Evolutionary conservation across 2,113 vertebrate species (phyloP).

Genomic region (Lipophrys pholis): DNA sequence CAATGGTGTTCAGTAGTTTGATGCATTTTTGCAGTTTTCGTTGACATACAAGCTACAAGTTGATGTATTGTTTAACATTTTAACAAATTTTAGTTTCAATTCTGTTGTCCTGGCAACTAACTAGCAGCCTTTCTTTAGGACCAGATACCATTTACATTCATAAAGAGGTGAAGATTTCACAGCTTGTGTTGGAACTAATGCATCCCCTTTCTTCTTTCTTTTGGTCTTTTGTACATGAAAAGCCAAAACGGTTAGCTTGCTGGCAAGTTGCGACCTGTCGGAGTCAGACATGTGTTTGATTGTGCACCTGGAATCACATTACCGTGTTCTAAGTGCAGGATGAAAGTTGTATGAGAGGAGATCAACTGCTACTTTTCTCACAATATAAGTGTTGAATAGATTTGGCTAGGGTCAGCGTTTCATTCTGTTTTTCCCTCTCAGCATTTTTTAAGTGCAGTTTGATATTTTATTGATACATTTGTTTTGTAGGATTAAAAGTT

Average conservation of each 20-base stretch:
- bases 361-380: background rate
- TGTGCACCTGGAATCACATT: slow-evolving; percentile 42
- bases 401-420: background rate
- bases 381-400: background rate
- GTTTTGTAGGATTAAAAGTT: background rate
- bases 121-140: background rate
- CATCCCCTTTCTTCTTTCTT: background rate
- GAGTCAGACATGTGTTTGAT: slow-evolving; percentile 38
- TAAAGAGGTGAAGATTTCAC: too few species aligned
- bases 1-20: background rate
- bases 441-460: background rate
- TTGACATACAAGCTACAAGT: too few species aligned
- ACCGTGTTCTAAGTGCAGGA: slow-evolving; percentile 6
- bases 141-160: too few species aligned
- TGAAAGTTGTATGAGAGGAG: slow-evolving; percentile 8
- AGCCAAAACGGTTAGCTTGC: slow-evolving; percentile 34
- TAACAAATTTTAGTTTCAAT: background rate
- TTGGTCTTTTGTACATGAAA: slow-evolving; percentile 37
- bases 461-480: background rate
- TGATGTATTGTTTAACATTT: too few species aligned
- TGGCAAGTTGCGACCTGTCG: slow-evolving; percentile 53
- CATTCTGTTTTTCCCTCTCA: background rate
- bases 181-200: too few species aligned
- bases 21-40: background rate
- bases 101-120: background rate